A percentile compares a stretch with the other conserved stretches of the same genome.
phyloP scores from a whole-genome alignment of 2,888 invertebrate genomes.

The Drosophila putrida region DNA sequence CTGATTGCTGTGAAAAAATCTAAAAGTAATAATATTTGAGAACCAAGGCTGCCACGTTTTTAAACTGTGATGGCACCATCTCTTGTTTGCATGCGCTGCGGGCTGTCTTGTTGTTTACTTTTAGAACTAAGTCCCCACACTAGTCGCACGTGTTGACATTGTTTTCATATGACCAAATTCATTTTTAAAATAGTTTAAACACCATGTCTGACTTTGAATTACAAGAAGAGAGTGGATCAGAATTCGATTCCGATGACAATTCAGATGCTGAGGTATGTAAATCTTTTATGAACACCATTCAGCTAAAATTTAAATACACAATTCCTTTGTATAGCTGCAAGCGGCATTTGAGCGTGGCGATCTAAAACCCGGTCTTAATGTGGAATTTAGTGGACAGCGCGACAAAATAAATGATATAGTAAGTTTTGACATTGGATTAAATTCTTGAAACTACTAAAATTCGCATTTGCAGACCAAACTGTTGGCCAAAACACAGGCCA shows the following conservation, averaged over 20 bases:
- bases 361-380: constrained; percentile 94
- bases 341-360: constrained; percentile 94
- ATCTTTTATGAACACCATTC: background rate
- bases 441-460: background rate
- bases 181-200: constrained; percentile 19
- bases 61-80: no score
- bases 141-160: constrained; percentile 68
- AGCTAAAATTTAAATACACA: no score
- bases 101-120: no score
- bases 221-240: constrained; percentile 78
- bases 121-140: no score
- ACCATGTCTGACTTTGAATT: constrained; percentile 74
- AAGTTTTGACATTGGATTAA: constrained; percentile 85
- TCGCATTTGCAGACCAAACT: constrained; percentile 84
- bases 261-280: constrained; percentile 83
- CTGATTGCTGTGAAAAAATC: constrained; percentile 10
- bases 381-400: constrained; percentile 87
- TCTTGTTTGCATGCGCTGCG: no score
- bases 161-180: constrained; percentile 55
- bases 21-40: no score
- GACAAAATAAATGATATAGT: constrained; percentile 91
- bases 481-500: constrained; percentile 89
- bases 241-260: constrained; percentile 78
- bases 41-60: background rate
- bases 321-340: constrained; percentile 89